Evolutionary conservation across 2,888 invertebrate genomes (phyloP).

Genomic region (Parochlus steinenii): DNA sequence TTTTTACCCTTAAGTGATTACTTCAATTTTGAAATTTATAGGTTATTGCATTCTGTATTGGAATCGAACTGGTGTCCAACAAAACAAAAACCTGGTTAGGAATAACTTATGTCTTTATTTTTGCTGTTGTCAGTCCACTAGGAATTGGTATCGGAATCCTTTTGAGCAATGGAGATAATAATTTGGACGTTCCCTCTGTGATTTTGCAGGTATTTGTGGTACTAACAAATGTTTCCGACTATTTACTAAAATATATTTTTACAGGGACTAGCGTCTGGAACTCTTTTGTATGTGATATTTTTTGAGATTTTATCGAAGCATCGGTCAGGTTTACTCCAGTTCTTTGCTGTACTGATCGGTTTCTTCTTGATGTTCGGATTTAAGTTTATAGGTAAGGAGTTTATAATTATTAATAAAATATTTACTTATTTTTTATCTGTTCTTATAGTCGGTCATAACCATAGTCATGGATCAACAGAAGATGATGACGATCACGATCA

Average conservation of each 20-base stretch:
- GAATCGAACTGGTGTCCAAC: conserved; percentile 61
- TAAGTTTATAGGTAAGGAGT: conserved; percentile 39
- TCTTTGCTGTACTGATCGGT: conserved; percentile 46
- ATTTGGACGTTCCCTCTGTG: conserved; percentile 43
- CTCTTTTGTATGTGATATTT: conserved; percentile 89
- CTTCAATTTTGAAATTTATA: too few species aligned
- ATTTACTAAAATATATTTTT: conserved; percentile 93
- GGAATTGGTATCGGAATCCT: conserved; percentile 61
- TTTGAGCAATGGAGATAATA: conserved; percentile 40
- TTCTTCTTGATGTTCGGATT: conserved; percentile 57
- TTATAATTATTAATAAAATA: background rate
- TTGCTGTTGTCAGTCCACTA: conserved; percentile 62
- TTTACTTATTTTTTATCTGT: conserved; percentile 1
- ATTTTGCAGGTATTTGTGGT: conserved; percentile 65
- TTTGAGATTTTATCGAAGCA: conserved; percentile 67
- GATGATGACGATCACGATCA: conserved; percentile 1
- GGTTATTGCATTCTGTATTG: conserved; percentile 76
- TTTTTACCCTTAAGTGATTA: too few species aligned
- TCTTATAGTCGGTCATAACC: conserved; percentile 2
- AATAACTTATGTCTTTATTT: conserved; percentile 52
- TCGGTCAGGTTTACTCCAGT: conserved; percentile 43
- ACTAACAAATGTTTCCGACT: conserved; percentile 84
- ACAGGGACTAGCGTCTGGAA: conserved; percentile 83
- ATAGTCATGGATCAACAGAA: background rate
- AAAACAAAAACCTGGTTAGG: conserved; percentile 44